These are phyloP conservation scores for Acipenser transmontanus DNA, from an alignment of 2,797 vertebrate species.

Conservation along the genomic window DNA sequence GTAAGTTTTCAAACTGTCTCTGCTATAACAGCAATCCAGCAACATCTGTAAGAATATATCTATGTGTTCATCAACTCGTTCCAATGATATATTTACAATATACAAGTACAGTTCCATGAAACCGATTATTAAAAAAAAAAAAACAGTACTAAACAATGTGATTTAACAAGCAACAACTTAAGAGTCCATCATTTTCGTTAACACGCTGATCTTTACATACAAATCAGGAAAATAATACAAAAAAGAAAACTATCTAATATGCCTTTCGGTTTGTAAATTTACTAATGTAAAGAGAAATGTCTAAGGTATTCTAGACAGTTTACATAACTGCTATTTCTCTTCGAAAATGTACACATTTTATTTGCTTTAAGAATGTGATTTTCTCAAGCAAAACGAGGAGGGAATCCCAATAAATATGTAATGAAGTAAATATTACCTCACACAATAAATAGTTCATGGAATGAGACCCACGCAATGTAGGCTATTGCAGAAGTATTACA, in stretches of 20 bases:
- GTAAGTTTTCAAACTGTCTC: slow-evolving; percentile 68
- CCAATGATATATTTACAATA: slow-evolving; percentile 95
- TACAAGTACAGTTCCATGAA: slow-evolving; percentile 71
- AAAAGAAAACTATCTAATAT: slow-evolving; percentile 61
- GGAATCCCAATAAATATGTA: slow-evolving; percentile 97
- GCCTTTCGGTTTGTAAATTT: slow-evolving; percentile 63
- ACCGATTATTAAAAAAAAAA: slow-evolving; percentile 61
- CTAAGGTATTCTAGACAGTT: slow-evolving; percentile 35
- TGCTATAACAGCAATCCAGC: slow-evolving; percentile 88
- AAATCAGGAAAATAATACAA: slow-evolving; percentile 71
- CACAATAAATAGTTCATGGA: slow-evolving; percentile 84
- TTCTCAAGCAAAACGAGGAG: slow-evolving; percentile 63
- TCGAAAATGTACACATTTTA: slow-evolving; percentile 47
- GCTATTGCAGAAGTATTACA: slow-evolving; percentile 50
- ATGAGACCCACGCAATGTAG: slow-evolving; percentile 53
- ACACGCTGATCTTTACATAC: slow-evolving; percentile 68
- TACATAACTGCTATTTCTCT: slow-evolving; percentile 47
- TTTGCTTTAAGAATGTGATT: slow-evolving; percentile 63
- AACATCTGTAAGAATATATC: slow-evolving; percentile 94
- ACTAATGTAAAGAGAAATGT: slow-evolving; percentile 44
- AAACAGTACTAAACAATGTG: slow-evolving; percentile 80
- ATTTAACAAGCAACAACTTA: slow-evolving; percentile 81
- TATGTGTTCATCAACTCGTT: slow-evolving; percentile 81
- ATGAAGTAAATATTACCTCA: slow-evolving; percentile 90
- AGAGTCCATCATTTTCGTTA: slow-evolving; percentile 36